Base-by-base conservation (phyloP, 2,888 invertebrate genomes). In the Smittia sp. region DNA sequence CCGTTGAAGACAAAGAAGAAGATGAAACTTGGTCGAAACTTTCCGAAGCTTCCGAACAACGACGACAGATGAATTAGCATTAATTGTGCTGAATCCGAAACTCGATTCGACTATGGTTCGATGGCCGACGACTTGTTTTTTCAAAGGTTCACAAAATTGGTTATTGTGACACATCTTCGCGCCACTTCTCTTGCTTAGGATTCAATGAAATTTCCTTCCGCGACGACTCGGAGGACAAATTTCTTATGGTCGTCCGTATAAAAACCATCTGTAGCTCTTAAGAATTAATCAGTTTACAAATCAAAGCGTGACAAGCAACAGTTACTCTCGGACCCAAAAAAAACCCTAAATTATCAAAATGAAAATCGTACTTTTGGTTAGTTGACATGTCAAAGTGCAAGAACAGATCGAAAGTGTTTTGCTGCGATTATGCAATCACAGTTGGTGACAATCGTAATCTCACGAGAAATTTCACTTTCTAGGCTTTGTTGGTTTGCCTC, bases 401-500 rank as follows among this genome's bases (percentile, higher is more conserved):
- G n/a, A n/a, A n/a, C n/a, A n/a, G n/a, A n/a, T n/a, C n/a, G n/a
- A n/a, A n/a, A n/a, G n/a, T n/a, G n/a, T n/a, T n/a, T n/a, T n/a
- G n/a, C n/a, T n/a, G n/a, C n/a, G n/a, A n/a, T n/a, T n/a, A n/a
- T n/a, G n/a, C n/a, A n/a, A n/a, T n/a, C n/a, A n/a, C n/a, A 32
- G 9, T 32, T 32, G 3, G 32, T 32, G 32, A n/a, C 52, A 46
- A 46, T 46, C 11, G 4, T 18, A 46, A n/a, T n/a, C 22, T 58
- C 15, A 58, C 22, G 4, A 20, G 22, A 63, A 25, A 2, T 27
- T 63, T 25, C 4, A 58, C 2, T 66, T 77, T 76, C 0, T 75
- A 81, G 81, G 78, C 79, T 27, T 75, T 82, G 73, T 78, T 80
- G 69, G 75, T 80, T 13, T 79, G 79, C 75, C 76, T 82, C 32